Conservation (phyloP, 2,113 vertebrate species). For the Epinephelus moara region DNA sequence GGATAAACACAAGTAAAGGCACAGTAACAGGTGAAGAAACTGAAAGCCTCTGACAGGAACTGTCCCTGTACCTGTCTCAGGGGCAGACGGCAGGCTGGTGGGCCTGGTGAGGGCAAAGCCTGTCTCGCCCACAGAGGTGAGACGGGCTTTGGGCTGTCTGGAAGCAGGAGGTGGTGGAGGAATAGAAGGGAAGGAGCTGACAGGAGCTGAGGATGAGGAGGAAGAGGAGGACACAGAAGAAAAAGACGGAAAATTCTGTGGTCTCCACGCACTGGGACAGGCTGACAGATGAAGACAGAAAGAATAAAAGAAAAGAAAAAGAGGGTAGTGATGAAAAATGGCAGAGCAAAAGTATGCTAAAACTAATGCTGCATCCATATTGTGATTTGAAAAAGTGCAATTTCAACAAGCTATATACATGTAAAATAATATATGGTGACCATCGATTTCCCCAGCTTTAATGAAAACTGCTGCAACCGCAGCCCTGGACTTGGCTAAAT, state of each 20-base stretch:
- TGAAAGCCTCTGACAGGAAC: not conserved
- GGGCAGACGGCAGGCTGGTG: slow-evolving; percentile 81
- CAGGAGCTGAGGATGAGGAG: slow-evolving; percentile 58
- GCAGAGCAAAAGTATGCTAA: not conserved
- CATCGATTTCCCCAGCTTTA: not conserved
- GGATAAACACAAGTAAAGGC: not conserved
- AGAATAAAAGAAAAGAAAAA: not conserved
- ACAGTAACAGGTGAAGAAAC: not conserved
- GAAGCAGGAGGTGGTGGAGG: slow-evolving; percentile 33
- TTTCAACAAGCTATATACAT: not conserved
- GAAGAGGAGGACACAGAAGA: slow-evolving; percentile 35
- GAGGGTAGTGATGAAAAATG: accelerated
- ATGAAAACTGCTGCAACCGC: no score
- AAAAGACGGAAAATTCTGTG: slow-evolving; percentile 54
- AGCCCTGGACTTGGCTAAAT: not conserved
- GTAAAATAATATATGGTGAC: not conserved
- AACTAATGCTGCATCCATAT: not conserved
- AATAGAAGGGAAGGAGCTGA: slow-evolving; percentile 35
- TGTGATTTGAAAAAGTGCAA: not conserved
- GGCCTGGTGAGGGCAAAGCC: slow-evolving; percentile 74
- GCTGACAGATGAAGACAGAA: slow-evolving; percentile 42
- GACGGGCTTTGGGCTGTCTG: slow-evolving; percentile 49
- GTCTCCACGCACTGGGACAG: slow-evolving; percentile 35
- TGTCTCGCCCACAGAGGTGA: slow-evolving; percentile 46
- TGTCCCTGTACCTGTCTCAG: slow-evolving; percentile 80